A percentile compares a stretch with the other conserved stretches of the same genome.
These are phyloP conservation scores for Drosophila histrio DNA, from an alignment of 2,888 invertebrate species.

Conservation along the genomic window DNA sequence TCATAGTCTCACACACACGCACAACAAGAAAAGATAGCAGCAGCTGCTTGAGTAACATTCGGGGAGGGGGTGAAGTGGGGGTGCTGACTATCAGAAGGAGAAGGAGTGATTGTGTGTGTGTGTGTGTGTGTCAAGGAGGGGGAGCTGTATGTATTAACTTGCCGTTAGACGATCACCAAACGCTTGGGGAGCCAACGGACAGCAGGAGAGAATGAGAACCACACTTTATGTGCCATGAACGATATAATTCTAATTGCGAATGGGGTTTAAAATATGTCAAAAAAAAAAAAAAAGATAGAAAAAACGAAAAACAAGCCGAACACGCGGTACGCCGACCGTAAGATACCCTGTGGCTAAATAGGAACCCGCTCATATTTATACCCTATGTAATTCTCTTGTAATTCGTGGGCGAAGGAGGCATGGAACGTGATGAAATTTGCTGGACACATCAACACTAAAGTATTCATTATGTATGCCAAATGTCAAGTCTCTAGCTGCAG, in stretches of 20 bases:
- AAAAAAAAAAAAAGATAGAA: background rate
- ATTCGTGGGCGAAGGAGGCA: too few relatives aligned
- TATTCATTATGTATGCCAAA: too few relatives aligned
- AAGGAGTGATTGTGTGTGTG: conserved; percentile 4
- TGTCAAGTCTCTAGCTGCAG: too few relatives aligned
- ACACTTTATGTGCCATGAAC: conserved; percentile 55
- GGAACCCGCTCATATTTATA: too few relatives aligned
- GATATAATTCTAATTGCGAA: conserved; percentile 56
- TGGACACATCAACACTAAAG: too few relatives aligned
- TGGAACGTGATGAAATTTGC: too few relatives aligned
- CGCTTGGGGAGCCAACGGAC: conserved; percentile 12
- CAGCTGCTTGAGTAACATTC: conserved; percentile 34
- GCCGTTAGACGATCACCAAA: conserved; percentile 14
- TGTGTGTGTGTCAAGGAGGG: background rate
- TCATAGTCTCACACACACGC: conserved; percentile 29
- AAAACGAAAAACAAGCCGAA: background rate
- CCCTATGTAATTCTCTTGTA: too few relatives aligned
- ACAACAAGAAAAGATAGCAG: conserved; percentile 48
- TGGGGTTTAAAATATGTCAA: conserved; percentile 21
- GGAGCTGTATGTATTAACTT: conserved; percentile 31
- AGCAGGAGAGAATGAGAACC: conserved; percentile 20
- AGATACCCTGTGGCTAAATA: too few relatives aligned
- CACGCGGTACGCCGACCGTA: too few relatives aligned
- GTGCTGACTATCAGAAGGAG: conserved; percentile 9
- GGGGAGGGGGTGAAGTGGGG: background rate